Evolutionary conservation across 2,113 vertebrate genomes (phyloP).

Genomic region (Datnioides undecimradiatus): DNA sequence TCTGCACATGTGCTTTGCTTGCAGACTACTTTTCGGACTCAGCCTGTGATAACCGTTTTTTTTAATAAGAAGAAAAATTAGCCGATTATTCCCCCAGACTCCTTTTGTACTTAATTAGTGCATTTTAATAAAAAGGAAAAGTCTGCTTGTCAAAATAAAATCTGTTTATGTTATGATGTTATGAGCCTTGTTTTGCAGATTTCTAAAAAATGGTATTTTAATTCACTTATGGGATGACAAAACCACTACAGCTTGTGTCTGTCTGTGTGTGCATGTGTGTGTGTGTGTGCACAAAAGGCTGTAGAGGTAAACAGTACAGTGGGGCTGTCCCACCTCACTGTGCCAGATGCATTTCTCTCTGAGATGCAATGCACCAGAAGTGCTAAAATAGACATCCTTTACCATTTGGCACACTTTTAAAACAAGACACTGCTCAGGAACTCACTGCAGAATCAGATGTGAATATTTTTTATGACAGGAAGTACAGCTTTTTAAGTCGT

Average conservation of each 20-base stretch:
- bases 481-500: neutral
- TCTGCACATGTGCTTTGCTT: slow-evolving; percentile 58
- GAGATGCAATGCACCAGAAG: slow-evolving; percentile 17
- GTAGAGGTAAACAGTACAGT: slow-evolving; percentile 11
- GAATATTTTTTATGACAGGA: slow-evolving; percentile 18
- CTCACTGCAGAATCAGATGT: neutral
- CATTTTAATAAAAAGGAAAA: slow-evolving; percentile 46
- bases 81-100: slow-evolving; percentile 25
- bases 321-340: slow-evolving; percentile 20
- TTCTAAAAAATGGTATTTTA: neutral
- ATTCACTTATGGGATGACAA: neutral
- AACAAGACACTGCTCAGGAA: slow-evolving; percentile 8
- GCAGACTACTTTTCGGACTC: slow-evolving; percentile 26
- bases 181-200: slow-evolving; percentile 17
- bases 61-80: slow-evolving; percentile 36
- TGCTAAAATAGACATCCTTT: slow-evolving; percentile 16
- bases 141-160: slow-evolving; percentile 33
- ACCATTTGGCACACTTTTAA: slow-evolving; percentile 20
- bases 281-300: neutral
- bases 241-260: neutral
- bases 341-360: slow-evolving; percentile 30
- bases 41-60: slow-evolving; percentile 27
- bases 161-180: slow-evolving; percentile 3
- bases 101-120: slow-evolving; percentile 47
- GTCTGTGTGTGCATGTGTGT: slow-evolving; percentile 2